A percentile compares a stretch with the other conserved stretches of the same genome.
phyloP scores from a whole-genome alignment of 2,888 invertebrate genomes.

The Metellina segmentata region DNA sequence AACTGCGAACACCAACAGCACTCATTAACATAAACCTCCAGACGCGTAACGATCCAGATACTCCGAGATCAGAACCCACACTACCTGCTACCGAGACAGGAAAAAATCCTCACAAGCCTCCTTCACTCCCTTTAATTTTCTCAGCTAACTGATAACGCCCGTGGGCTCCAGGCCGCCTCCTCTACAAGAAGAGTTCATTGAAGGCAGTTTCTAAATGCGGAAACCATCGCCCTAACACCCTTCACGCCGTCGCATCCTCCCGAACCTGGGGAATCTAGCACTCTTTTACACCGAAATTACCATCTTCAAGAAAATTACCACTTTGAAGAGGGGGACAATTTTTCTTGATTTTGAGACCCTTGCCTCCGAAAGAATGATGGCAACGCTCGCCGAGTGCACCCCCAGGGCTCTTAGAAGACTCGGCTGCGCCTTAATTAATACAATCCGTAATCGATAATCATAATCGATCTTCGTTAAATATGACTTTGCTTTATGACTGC shows the following conservation, averaged over 20 bases:
- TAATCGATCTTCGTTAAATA: constrained; percentile 75
- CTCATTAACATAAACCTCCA: not conserved
- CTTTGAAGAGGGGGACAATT: constrained; percentile 67
- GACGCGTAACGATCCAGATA: not conserved
- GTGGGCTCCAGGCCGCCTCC: not conserved
- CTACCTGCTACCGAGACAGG: not conserved
- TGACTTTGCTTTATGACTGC: constrained; percentile 76
- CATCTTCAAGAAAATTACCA: constrained; percentile 70
- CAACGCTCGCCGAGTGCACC: constrained; percentile 35
- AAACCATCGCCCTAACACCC: no score
- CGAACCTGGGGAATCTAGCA: constrained; percentile 47
- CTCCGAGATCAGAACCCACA: not conserved
- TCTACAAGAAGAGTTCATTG: no score
- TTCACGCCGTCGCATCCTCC: not conserved
- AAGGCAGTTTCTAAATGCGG: no score
- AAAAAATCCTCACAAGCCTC: not conserved
- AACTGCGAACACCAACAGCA: not conserved
- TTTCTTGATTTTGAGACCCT: constrained; percentile 68
- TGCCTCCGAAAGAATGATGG: constrained; percentile 66
- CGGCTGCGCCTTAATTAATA: constrained; percentile 70
- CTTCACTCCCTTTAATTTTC: not conserved
- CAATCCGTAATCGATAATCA: constrained; percentile 75
- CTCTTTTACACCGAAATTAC: constrained; percentile 65
- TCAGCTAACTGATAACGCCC: not conserved
- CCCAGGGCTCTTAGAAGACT: constrained; percentile 44